Evolutionary conservation across 1,140 invertebrate species (phyloP).

Genomic region (Manduca sexta): DNA sequence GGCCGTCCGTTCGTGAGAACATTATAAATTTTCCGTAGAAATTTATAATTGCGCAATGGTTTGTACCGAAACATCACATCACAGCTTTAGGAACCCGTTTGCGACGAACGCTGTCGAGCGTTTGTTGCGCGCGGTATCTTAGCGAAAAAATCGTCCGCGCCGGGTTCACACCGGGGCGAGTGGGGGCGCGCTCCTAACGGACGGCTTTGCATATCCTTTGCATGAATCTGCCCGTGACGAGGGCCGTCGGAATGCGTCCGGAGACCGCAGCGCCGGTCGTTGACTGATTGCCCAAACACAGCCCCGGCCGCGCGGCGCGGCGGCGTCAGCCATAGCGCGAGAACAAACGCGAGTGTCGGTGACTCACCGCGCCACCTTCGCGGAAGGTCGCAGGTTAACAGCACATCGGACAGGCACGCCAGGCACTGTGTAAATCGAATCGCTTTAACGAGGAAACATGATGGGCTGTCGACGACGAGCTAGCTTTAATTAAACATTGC

Average conservation of each 20-base stretch:
- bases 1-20: constrained; percentile 16
- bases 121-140: constrained; percentile 10
- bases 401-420: constrained; percentile 29
- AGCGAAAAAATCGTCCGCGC: constrained; percentile 24
- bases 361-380: constrained; percentile 45
- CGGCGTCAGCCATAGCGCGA: constrained; percentile 23
- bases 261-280: constrained; percentile 34
- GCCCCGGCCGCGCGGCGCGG: constrained; percentile 24
- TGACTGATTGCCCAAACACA: constrained; percentile 43
- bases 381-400: constrained; percentile 49
- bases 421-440: constrained; percentile 43
- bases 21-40: constrained; percentile 28
- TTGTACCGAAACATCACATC: constrained; percentile 19
- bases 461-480: constrained; percentile 17
- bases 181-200: constrained; percentile 38
- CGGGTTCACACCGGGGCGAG: constrained; percentile 14
- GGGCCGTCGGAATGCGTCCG: constrained; percentile 35
- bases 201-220: constrained; percentile 47
- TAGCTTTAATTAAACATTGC: constrained; percentile 44
- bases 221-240: constrained; percentile 54
- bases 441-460: constrained; percentile 35
- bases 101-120: neutral
- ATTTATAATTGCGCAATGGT: constrained; percentile 25
- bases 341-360: constrained; percentile 33
- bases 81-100: constrained; percentile 7